Percentiles rank a stretch among this genome's conserved stretches.
These are phyloP conservation scores for Halcyon smyrnensis DNA, from an alignment of 2,797 vertebrate species.

Conservation along the genomic window DNA sequence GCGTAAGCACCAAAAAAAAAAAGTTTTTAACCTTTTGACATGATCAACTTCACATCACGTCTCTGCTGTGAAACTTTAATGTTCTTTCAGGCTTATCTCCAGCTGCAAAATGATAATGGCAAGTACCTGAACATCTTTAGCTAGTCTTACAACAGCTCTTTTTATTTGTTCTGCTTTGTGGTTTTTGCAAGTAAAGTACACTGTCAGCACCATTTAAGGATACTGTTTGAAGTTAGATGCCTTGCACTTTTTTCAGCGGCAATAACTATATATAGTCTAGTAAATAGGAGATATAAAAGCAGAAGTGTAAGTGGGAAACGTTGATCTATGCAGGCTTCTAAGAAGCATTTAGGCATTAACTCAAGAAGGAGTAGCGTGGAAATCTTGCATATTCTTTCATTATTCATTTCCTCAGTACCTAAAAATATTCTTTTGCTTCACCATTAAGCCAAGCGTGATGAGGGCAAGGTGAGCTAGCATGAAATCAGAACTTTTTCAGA, in stretches of 20 bases:
- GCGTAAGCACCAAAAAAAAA: neutral
- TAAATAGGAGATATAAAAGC: slow-evolving; percentile 25
- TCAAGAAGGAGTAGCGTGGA: slow-evolving; percentile 24
- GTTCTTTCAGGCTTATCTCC: slow-evolving; percentile 28
- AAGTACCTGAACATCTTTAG: slow-evolving; percentile 45
- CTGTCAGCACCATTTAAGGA: slow-evolving; percentile 60
- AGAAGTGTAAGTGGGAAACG: slow-evolving; percentile 3
- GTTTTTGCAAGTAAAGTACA: slow-evolving; percentile 53
- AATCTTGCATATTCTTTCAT: slow-evolving; percentile 33
- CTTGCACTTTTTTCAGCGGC: neutral
- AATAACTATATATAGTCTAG: slow-evolving; percentile 20
- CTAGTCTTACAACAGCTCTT: slow-evolving; percentile 42
- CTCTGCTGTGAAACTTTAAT: slow-evolving; percentile 33
- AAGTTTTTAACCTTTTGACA: neutral
- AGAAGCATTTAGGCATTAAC: slow-evolving; percentile 10
- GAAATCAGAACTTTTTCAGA: neutral
- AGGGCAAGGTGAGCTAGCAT: neutral
- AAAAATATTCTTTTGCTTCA: slow-evolving; percentile 36
- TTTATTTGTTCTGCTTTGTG: slow-evolving; percentile 59
- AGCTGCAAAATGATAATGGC: slow-evolving; percentile 32
- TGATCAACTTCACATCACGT: neutral
- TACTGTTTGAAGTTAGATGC: neutral
- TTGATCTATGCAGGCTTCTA: slow-evolving; percentile 10
- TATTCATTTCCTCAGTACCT: slow-evolving; percentile 11
- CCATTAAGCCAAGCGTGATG: neutral